phyloP scores from a whole-genome alignment of 2,113 vertebrate species.

The Scolopax mira region DNA sequence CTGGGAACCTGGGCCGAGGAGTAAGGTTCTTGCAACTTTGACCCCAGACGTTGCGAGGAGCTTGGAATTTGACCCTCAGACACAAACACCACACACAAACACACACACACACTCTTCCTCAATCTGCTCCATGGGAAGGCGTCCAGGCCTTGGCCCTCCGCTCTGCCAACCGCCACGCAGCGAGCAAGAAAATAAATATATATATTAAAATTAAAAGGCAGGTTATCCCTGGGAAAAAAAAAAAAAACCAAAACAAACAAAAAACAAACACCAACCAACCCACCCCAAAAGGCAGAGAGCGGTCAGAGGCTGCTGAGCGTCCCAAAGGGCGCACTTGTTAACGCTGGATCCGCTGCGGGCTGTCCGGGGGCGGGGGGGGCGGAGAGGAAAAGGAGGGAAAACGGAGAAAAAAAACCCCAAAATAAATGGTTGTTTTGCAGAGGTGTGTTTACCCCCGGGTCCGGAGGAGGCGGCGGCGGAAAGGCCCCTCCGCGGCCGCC shows the following conservation, averaged over 20 bases:
- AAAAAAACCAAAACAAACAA: no score
- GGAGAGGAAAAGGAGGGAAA: no score
- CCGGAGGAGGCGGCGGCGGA: not conserved
- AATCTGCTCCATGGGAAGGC: no score
- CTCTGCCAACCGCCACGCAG: rapidly evolving
- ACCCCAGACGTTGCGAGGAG: not conserved
- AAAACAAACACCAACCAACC: not conserved
- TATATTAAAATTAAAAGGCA: not conserved
- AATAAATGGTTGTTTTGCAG: not conserved
- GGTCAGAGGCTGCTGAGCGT: rapidly evolving
- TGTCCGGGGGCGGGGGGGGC: rapidly evolving
- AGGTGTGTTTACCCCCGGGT: not conserved
- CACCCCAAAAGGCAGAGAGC: not conserved
- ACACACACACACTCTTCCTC: not conserved
- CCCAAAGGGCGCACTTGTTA: not conserved
- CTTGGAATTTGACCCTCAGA: not conserved
- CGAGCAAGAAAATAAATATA: not conserved
- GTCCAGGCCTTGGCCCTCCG: not conserved
- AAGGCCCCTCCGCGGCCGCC: not conserved
- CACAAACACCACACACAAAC: not conserved
- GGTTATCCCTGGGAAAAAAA: not conserved
- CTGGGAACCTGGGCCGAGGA: not conserved
- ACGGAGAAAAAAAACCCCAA: no score
- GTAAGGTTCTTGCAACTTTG: not conserved
- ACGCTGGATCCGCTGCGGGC: not conserved